A percentile compares a stretch with the other conserved stretches of the same genome.
Conservation (phyloP, 1,140 invertebrate genomes). For the Subanguina moxae region DNA sequence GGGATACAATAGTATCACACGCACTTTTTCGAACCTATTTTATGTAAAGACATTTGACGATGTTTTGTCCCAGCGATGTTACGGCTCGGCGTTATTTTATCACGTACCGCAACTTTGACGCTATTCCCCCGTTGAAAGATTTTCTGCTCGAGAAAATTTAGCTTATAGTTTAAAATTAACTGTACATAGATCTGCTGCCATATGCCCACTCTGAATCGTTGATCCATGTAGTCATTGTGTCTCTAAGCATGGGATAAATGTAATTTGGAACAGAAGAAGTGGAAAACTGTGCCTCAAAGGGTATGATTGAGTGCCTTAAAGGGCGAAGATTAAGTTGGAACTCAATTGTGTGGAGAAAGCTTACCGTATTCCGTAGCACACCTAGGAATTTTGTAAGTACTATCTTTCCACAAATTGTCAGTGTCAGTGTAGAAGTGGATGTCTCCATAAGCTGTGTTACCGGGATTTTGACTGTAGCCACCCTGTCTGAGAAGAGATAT, state of each 20-base stretch:
- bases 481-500: slow-evolving; percentile 29
- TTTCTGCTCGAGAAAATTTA: no score
- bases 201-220: slow-evolving; percentile 66
- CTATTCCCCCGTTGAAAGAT: no score
- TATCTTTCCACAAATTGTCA: slow-evolving; percentile 74
- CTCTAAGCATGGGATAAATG: background rate
- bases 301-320: background rate
- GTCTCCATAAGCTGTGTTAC: slow-evolving; percentile 78
- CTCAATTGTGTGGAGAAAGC: slow-evolving; percentile 76
- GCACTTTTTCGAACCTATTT: no score
- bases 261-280: background rate
- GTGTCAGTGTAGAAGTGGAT: slow-evolving; percentile 88
- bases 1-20: no score
- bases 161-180: slow-evolving; percentile 50
- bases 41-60: no score
- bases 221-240: slow-evolving; percentile 52
- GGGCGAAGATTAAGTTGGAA: background rate
- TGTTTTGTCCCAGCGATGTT: no score
- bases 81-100: no score
- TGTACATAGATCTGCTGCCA: slow-evolving; percentile 67
- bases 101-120: no score
- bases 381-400: slow-evolving; percentile 73
- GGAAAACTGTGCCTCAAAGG: background rate
- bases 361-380: slow-evolving; percentile 93
- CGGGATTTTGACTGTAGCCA: slow-evolving; percentile 64